Conservation (phyloP, 2,113 vertebrate species). For the Ceuthmochares aereus region DNA sequence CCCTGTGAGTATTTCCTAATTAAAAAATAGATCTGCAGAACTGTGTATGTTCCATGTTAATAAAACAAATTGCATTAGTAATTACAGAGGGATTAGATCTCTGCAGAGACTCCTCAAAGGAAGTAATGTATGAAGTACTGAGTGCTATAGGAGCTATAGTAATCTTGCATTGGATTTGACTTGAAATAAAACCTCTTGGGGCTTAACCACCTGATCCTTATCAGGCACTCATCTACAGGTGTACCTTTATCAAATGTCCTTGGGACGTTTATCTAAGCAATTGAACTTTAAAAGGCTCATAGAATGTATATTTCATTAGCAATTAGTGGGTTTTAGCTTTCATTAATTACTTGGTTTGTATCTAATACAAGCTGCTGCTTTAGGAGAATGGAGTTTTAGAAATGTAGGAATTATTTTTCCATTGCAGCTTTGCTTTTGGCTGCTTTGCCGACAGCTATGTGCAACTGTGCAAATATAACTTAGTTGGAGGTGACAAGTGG, state of each 20-base stretch:
- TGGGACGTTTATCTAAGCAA: conserved; percentile 3
- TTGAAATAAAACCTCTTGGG: conserved; percentile 2
- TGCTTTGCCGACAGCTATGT: background rate
- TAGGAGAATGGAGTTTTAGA: background rate
- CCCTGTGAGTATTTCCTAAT: conserved; percentile 85
- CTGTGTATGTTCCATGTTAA: conserved; percentile 1
- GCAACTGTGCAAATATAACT: background rate
- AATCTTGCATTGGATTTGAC: conserved; percentile 11
- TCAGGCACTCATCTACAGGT: background rate
- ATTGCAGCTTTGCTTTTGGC: background rate
- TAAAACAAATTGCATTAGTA: conserved; percentile 37
- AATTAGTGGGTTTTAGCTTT: background rate
- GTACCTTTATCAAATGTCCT: conserved; percentile 38
- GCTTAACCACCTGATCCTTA: background rate
- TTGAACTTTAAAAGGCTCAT: conserved; percentile 42
- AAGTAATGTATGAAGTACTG: conserved; percentile 21
- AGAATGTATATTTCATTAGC: conserved; percentile 16
- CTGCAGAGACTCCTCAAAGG: conserved; percentile 30
- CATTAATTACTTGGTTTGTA: conserved; percentile 35
- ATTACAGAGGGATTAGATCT: conserved; percentile 65
- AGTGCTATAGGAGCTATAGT: background rate
- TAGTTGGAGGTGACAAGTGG: background rate
- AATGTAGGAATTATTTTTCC: background rate
- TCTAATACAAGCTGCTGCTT: background rate
- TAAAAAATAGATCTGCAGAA: conserved; percentile 50